A percentile compares a stretch with the other conserved stretches of the same genome.
Evolutionary conservation across 2,797 vertebrate species (phyloP).

Genomic region (Ceyx erithaca): DNA sequence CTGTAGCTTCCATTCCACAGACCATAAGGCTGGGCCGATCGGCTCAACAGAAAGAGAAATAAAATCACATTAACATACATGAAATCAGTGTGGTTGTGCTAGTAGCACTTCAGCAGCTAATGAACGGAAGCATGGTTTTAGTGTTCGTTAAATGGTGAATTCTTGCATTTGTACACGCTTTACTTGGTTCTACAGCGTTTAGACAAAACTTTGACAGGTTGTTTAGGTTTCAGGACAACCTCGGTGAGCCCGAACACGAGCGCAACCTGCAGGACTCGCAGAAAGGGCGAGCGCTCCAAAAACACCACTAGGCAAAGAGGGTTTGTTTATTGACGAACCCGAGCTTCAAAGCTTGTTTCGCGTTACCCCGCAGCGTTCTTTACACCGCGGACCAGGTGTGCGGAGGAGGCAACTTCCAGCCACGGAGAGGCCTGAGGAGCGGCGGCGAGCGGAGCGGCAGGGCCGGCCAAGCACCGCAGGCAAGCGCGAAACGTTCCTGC

Average conservation of each 20-base stretch:
- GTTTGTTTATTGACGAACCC: rapidly evolving
- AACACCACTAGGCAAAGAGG: rapidly evolving
- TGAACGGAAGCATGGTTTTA: not conserved
- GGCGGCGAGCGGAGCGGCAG: not conserved
- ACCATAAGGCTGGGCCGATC: not conserved
- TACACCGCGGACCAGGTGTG: not conserved
- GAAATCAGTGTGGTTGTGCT: not conserved
- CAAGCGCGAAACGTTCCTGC: not conserved
- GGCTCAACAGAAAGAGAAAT: not conserved
- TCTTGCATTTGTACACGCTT: rapidly evolving
- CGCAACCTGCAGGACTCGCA: rapidly evolving
- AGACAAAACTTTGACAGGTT: rapidly evolving
- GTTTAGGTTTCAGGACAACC: not conserved
- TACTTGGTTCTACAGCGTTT: not conserved
- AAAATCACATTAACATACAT: not conserved
- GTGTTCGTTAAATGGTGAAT: not conserved
- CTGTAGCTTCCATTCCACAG: not conserved
- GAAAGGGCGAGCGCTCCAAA: rapidly evolving
- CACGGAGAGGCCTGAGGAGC: not conserved
- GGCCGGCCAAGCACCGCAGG: not conserved
- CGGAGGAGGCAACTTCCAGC: not conserved
- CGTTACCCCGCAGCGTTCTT: not conserved
- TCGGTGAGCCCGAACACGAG: rapidly evolving
- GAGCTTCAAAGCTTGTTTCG: rapidly evolving
- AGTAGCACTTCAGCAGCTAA: not conserved